Base-by-base conservation (phyloP, 2,888 invertebrate genomes). In the Epistrophella euchroma region DNA sequence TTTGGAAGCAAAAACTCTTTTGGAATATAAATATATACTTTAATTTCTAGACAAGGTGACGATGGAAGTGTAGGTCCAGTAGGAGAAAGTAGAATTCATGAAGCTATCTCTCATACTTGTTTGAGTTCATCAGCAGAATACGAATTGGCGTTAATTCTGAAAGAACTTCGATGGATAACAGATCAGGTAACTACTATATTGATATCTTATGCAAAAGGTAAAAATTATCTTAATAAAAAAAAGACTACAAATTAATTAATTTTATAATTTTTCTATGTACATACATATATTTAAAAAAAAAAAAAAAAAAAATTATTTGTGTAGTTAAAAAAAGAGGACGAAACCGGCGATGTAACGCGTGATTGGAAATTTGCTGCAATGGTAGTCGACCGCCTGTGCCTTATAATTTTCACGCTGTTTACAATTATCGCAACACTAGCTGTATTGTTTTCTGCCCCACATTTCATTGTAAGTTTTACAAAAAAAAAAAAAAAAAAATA, bases 311-410 rank as follows among this genome's bases (percentile, higher is more conserved):
- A 32, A 32, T 9, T 7, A 93, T 93, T 35, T 96, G n/a, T n/a
- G n/a, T n/a, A 96, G 94, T 95, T 97, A 90, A 96, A 97, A 93
- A 96, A 97, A 93, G 98, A 98, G 92, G 98, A 99, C 93, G 97
- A 97, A 93, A 96, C 97, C 91, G 96, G 96, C 93, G 98, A 97
- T 93, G 95, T 98, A 92, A 96, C 98, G 93, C 97, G 97, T 94
- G 98, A 98, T 95, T 99, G 99, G 99, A 98, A 98, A 94, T 99
- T 98, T 94, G 98, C 98, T 92, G 98, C 98, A 93, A 98, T 98
- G 98, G 98, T 99, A 94, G 98, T 99, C 94, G 99, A 99, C 96
- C 96, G 98, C 95, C 96, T 98, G 95, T 99, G 99, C 96, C 97
- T 99, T 96, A 98, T 98, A 95, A 96, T 98, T 95, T 99, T 99